Percentiles rank a stretch among this genome's conserved stretches.
Conservation (phyloP, 92 coral and sea anemone genomes). For the Epizoanthus illoricatus region DNA sequence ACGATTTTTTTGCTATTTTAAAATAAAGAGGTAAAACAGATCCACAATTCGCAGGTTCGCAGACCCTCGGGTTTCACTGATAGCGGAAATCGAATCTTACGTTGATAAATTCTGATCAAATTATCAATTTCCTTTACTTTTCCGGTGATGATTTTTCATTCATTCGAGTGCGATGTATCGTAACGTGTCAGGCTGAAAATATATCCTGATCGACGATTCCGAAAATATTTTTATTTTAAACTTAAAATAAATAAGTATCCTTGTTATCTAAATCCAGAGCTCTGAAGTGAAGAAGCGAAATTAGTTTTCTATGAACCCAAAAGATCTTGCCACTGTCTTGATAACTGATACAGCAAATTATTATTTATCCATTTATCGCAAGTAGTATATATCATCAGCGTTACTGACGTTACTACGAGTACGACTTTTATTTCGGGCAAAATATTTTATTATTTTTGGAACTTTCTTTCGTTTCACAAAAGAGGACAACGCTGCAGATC, state of each 20-base stretch:
- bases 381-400: not conserved
- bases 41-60: not conserved
- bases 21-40: not conserved
- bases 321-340: too few species aligned
- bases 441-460: not conserved
- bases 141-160: constrained; percentile 25
- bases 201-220: too few species aligned
- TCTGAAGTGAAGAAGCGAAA: too few species aligned
- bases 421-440: not conserved
- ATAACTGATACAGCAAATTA: too few species aligned
- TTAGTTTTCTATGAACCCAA: too few species aligned
- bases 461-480: not conserved
- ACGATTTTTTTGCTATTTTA: not conserved
- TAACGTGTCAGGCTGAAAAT: not conserved
- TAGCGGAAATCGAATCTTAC: constrained; percentile 12
- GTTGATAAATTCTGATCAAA: constrained; percentile 34
- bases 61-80: constrained; percentile 1
- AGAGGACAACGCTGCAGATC: not conserved
- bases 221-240: not conserved
- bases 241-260: not conserved
- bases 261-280: too few species aligned
- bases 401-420: not conserved
- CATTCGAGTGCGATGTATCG: constrained; percentile 20
- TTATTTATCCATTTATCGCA: too few species aligned
- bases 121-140: constrained; percentile 15